Conservation (phyloP, 2,113 vertebrate genomes). For the Pontoporia blainvillei region DNA sequence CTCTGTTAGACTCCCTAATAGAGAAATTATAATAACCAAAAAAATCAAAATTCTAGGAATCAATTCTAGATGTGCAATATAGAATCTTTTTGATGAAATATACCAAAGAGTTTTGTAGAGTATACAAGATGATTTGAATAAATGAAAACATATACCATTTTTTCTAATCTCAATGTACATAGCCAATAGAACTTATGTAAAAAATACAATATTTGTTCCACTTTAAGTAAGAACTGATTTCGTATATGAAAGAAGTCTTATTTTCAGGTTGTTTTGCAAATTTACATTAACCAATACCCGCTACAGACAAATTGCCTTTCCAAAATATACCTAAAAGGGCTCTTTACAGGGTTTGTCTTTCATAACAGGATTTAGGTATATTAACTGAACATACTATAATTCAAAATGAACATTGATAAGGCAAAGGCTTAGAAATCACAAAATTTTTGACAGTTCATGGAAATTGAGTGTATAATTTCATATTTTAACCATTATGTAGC, state of each 20-base stretch:
- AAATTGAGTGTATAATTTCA: constrained; percentile 5
- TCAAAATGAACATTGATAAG: background rate
- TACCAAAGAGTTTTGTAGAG: background rate
- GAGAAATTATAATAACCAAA: background rate
- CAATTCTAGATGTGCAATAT: background rate
- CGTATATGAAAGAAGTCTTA: background rate
- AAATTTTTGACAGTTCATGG: background rate
- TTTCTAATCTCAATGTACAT: background rate
- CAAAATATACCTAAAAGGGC: background rate
- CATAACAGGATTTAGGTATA: background rate
- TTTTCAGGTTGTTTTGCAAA: background rate
- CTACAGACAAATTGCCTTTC: background rate
- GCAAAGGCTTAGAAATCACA: background rate
- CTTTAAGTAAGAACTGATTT: background rate
- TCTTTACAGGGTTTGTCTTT: background rate
- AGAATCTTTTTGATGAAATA: background rate
- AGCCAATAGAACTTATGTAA: background rate
- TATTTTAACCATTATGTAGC: background rate
- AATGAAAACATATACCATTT: background rate
- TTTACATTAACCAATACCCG: background rate
- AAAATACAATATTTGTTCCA: background rate
- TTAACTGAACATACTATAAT: background rate
- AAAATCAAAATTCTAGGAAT: background rate
- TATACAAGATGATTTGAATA: background rate
- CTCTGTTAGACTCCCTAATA: background rate